These are phyloP conservation scores for Amphibalanus amphitrite DNA, from an alignment of 1,140 invertebrate species.

Conservation along the genomic window DNA sequence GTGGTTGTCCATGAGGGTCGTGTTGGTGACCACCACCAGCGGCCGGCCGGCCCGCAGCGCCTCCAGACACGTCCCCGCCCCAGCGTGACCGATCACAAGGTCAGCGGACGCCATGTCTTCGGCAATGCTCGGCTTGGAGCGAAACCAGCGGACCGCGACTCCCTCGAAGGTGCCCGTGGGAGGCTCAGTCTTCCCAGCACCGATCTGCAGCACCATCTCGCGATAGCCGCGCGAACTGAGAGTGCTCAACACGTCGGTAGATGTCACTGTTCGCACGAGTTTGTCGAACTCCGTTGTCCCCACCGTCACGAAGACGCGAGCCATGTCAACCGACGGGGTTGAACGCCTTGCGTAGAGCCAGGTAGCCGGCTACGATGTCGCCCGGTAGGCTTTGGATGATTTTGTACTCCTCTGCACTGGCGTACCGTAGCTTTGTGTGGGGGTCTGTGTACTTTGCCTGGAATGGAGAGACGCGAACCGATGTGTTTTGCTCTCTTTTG, in stretches of 20 bases:
- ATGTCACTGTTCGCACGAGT: conserved; percentile 44
- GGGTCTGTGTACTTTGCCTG: conserved; percentile 72
- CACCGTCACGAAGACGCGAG: conserved; percentile 63
- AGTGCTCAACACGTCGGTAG: conserved; percentile 10
- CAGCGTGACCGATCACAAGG: conserved; percentile 82
- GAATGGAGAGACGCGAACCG: too few relatives aligned
- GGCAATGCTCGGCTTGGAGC: conserved; percentile 12
- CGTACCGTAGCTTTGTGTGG: conserved; percentile 68
- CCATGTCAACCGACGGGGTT: conserved; percentile 44
- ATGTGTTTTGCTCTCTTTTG: too few relatives aligned
- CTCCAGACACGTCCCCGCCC: conserved; percentile 85
- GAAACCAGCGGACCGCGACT: conserved; percentile 21
- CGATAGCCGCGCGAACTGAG: conserved; percentile 36
- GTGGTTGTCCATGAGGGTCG: conserved; percentile 87
- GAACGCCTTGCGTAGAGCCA: conserved; percentile 63
- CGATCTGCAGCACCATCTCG: conserved; percentile 56
- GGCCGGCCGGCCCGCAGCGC: conserved; percentile 55
- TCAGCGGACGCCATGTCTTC: conserved; percentile 48
- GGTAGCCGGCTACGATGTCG: conserved; percentile 74
- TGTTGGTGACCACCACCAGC: conserved; percentile 82
- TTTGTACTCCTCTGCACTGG: conserved; percentile 65
- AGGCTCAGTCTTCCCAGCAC: conserved; percentile 38
- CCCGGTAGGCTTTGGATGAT: conserved; percentile 66
- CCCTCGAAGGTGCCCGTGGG: conserved; percentile 21
- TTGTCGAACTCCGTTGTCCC: conserved; percentile 83